Evolutionary conservation across 2,888 invertebrate species (phyloP).

Genomic region (Caenorhabditis zanzibari): DNA sequence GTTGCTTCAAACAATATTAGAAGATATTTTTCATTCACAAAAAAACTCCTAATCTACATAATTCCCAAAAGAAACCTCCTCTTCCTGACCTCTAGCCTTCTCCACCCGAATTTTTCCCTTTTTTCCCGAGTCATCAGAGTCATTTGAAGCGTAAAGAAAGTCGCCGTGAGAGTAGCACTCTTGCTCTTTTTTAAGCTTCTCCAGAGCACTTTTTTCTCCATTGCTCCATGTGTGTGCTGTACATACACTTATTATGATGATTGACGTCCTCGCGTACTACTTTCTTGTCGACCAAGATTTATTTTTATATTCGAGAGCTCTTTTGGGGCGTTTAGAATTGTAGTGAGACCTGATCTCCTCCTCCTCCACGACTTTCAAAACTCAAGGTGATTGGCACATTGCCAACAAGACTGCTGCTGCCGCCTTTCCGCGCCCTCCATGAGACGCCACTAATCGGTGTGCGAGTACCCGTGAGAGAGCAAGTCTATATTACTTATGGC

Average conservation of each 20-base stretch:
- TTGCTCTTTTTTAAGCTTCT: slow-evolving; percentile 4
- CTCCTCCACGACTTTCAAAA: background rate
- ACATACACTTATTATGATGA: slow-evolving; percentile 43
- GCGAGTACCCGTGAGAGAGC: slow-evolving; percentile 13
- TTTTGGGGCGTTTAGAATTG: background rate
- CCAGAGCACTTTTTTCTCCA: background rate
- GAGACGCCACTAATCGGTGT: slow-evolving; percentile 49
- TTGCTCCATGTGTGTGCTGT: background rate
- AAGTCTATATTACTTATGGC: slow-evolving; percentile 55
- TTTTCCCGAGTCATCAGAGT: slow-evolving; percentile 1
- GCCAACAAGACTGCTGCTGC: slow-evolving; percentile 33
- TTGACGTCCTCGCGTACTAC: slow-evolving; percentile 16
- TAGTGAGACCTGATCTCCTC: background rate
- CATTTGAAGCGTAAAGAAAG: slow-evolving; percentile 46
- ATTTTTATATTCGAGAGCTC: slow-evolving; percentile 23
- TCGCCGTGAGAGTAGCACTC: slow-evolving; percentile 46
- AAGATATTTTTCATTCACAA: background rate
- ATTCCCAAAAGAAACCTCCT: no score
- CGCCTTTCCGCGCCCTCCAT: slow-evolving; percentile 38
- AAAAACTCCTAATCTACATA: no score
- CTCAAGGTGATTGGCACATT: slow-evolving; percentile 51
- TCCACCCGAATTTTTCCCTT: slow-evolving; percentile 12
- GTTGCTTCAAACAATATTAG: background rate
- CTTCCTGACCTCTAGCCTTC: slow-evolving; percentile 32
- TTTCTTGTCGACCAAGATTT: slow-evolving; percentile 22